Conservation (phyloP, 1,140 invertebrate species). For the Hormaphis cornu region DNA sequence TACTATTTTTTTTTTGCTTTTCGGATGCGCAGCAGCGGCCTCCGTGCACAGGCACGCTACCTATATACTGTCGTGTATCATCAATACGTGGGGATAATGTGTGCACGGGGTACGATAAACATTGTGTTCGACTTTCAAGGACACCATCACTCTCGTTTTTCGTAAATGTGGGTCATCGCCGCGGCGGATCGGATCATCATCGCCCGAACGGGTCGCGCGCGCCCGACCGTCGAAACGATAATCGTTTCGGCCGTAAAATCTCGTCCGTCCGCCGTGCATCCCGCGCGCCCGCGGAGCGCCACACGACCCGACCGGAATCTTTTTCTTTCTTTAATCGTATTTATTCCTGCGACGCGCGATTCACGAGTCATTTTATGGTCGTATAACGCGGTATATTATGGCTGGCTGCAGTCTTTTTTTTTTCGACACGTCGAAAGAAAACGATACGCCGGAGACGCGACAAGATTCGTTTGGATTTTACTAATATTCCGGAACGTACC, state of each 20-base stretch:
- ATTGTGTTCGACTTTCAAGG: conserved; percentile 21
- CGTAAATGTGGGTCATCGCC: conserved; percentile 7
- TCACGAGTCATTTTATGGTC: not conserved
- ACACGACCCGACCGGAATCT: not conserved
- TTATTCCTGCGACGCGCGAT: not conserved
- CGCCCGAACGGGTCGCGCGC: not conserved
- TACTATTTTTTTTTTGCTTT: too few relatives aligned
- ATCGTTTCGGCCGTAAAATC: conserved; percentile 1
- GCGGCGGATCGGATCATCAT: too few relatives aligned
- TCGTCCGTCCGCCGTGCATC: not conserved
- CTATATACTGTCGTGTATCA: too few relatives aligned
- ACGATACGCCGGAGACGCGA: too few relatives aligned
- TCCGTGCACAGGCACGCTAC: too few relatives aligned
- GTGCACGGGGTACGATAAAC: too few relatives aligned
- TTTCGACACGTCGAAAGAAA: too few relatives aligned
- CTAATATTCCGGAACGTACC: too few relatives aligned
- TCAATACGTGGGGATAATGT: not conserved
- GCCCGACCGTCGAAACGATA: not conserved
- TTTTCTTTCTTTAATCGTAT: not conserved
- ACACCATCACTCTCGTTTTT: conserved; percentile 13
- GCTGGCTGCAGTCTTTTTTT: too few relatives aligned
- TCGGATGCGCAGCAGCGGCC: too few relatives aligned
- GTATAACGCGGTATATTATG: too few relatives aligned
- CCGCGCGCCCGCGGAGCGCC: not conserved
- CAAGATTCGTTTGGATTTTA: too few relatives aligned